phyloP scores from a whole-genome alignment of 2,797 vertebrate genomes.

The Hippopotamyrus pictus region DNA sequence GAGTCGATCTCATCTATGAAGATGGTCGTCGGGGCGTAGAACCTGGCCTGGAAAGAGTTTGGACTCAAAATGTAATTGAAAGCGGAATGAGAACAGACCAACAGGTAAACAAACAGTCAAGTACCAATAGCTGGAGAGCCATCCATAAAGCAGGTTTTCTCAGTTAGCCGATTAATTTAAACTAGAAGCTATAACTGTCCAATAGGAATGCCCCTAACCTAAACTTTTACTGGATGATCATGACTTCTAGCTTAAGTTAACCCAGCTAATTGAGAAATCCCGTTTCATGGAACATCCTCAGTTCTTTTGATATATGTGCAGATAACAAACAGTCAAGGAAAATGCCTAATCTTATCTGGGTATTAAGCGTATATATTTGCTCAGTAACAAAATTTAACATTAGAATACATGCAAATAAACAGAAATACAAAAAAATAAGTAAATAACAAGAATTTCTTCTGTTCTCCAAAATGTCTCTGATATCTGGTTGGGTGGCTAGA shows the following conservation, averaged over 20 bases:
- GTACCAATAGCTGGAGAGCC: neutral
- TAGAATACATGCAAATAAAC: neutral
- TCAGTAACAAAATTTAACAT: neutral
- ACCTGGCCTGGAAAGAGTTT: constrained; percentile 69
- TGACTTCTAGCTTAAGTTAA: neutral
- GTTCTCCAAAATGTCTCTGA: neutral
- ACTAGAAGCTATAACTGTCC: neutral
- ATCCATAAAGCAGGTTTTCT: neutral
- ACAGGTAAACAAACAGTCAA: neutral
- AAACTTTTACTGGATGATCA: neutral
- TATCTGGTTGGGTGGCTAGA: neutral
- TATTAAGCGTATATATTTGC: neutral
- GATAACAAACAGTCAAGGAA: neutral
- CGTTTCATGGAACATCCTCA: neutral
- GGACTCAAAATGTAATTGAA: neutral
- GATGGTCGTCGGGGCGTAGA: constrained; percentile 94
- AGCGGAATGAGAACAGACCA: neutral
- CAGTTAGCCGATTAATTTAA: neutral
- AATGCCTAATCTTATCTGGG: neutral
- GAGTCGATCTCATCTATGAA: constrained; percentile 98
- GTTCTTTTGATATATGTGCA: neutral
- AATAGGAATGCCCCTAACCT: neutral
- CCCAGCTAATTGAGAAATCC: neutral
- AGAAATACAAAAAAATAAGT: neutral
- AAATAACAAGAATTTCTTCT: neutral